phyloP scores from a whole-genome alignment of 1,140 invertebrate genomes.

The Nymphalis io region DNA sequence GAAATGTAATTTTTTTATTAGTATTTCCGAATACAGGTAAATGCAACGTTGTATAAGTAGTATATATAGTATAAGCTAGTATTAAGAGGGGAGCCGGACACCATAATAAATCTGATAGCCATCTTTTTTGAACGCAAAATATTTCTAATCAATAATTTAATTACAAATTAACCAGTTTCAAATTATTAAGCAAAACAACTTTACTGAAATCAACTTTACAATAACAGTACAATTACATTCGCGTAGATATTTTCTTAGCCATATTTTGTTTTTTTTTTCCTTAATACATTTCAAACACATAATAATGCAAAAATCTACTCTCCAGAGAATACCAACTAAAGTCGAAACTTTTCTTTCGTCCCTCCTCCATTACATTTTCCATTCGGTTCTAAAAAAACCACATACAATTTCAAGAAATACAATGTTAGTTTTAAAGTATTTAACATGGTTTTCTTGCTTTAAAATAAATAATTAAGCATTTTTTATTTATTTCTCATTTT shows the following conservation, averaged over 20 bases:
- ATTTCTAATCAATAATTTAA: too few species aligned
- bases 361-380: neutral
- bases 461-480: too few species aligned
- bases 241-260: neutral
- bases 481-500: too few species aligned
- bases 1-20: too few species aligned
- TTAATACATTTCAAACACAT: constrained; percentile 9
- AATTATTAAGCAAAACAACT: neutral
- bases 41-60: too few species aligned
- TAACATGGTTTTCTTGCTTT: too few species aligned
- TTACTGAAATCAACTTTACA: neutral
- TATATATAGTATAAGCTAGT: too few species aligned
- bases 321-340: constrained; percentile 3
- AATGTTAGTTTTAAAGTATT: neutral
- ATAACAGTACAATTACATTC: neutral
- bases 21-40: too few species aligned
- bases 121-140: too few species aligned
- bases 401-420: neutral
- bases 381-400: neutral
- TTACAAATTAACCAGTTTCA: too few species aligned
- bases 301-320: constrained; percentile 5
- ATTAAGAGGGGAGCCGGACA: too few species aligned
- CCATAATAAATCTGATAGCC: too few species aligned
- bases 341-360: constrained; percentile 2
- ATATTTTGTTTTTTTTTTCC: constrained; percentile 1